Percentiles rank a stretch among this genome's conserved stretches.
phyloP scores from a whole-genome alignment of 2,888 invertebrate genomes.

The Craniophora ligustri region DNA sequence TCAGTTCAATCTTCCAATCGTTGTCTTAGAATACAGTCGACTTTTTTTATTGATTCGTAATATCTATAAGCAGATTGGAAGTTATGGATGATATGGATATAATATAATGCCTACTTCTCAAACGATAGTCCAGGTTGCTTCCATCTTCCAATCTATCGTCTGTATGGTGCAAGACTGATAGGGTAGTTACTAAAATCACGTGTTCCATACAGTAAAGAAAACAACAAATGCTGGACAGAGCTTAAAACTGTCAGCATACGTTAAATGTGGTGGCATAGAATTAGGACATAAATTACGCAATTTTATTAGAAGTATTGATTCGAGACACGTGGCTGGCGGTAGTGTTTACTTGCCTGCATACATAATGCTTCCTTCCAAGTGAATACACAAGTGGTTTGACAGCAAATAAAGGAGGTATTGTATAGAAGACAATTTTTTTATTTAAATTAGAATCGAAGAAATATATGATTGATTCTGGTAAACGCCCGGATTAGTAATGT shows the following conservation, averaged over 20 bases:
- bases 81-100: too few species aligned
- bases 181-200: too few species aligned
- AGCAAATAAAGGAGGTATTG: conserved; percentile 22
- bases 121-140: too few species aligned
- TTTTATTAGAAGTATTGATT: conserved; percentile 57
- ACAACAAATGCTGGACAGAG: neutral
- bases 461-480: too few species aligned
- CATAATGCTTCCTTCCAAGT: conserved; percentile 52
- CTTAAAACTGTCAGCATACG: conserved; percentile 37
- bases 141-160: too few species aligned
- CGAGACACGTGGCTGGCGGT: conserved; percentile 59
- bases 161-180: too few species aligned
- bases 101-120: too few species aligned
- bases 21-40: too few species aligned
- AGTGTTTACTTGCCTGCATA: conserved; percentile 59
- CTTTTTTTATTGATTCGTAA: too few species aligned
- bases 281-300: conserved; percentile 32
- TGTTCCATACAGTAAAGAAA: neutral
- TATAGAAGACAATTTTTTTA: neutral
- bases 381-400: conserved; percentile 56
- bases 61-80: too few species aligned
- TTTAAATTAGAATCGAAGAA: neutral
- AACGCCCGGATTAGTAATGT: too few species aligned
- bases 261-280: conserved; percentile 10
- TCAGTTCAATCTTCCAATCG: too few species aligned